These are phyloP conservation scores for Alloscopus bannaensis DNA, from an alignment of 2,888 invertebrate genomes.

Conservation along the genomic window DNA sequence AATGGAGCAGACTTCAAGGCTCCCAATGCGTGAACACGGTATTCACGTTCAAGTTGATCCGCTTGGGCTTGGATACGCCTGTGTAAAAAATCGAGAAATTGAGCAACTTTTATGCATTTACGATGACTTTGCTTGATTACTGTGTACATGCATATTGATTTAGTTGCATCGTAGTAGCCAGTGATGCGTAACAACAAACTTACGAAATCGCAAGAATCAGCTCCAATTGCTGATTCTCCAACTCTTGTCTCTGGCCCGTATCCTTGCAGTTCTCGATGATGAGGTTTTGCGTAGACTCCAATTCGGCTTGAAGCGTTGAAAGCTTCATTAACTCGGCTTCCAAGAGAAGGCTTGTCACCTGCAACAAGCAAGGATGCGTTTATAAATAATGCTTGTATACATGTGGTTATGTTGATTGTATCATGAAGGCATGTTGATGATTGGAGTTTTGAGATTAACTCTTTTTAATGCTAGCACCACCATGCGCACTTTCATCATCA, in stretches of 20 bases:
- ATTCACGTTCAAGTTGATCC: slow-evolving; percentile 83
- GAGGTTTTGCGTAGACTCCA: slow-evolving; percentile 80
- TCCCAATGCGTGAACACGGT: slow-evolving; percentile 81
- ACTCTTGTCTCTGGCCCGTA: slow-evolving; percentile 80
- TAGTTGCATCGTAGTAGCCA: too few relatives aligned
- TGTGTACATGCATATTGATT: background rate
- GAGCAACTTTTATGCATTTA: background rate
- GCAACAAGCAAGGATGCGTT: slow-evolving; percentile 73
- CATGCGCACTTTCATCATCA: slow-evolving; percentile 14
- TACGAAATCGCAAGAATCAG: slow-evolving; percentile 81
- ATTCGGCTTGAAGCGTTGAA: slow-evolving; percentile 81
- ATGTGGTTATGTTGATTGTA: slow-evolving; percentile 2
- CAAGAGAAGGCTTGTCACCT: slow-evolving; percentile 83
- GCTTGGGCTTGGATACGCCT: slow-evolving; percentile 84
- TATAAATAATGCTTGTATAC: background rate
- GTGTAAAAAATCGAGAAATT: slow-evolving; percentile 72
- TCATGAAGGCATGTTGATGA: too few relatives aligned
- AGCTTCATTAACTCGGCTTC: slow-evolving; percentile 83
- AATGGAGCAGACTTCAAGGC: slow-evolving; percentile 80
- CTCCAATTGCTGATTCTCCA: slow-evolving; percentile 82
- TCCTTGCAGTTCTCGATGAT: slow-evolving; percentile 74
- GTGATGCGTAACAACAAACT: too few relatives aligned
- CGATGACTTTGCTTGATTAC: background rate
- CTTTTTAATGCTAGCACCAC: background rate
- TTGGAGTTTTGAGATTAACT: slow-evolving; percentile 18